Conservation (phyloP, 2,113 vertebrate genomes). For the Takifugu flavidus region DNA sequence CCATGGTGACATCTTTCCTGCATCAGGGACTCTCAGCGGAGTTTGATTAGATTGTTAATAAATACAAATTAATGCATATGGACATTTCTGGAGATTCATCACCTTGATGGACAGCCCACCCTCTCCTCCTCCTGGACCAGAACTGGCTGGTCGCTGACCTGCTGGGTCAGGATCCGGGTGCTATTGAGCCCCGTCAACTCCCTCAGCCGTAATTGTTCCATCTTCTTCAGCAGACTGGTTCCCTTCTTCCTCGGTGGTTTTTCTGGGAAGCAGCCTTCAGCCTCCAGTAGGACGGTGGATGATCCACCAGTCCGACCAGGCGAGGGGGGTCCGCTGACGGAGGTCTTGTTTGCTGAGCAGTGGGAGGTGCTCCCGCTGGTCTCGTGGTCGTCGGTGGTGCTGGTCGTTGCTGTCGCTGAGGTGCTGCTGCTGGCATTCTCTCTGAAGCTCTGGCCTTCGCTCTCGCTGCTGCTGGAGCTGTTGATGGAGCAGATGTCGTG, state of each 20-base stretch:
- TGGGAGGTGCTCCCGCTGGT: constrained; percentile 72
- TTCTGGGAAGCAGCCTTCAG: constrained; percentile 46
- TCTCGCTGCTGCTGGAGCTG: constrained; percentile 81
- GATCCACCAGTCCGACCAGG: constrained; percentile 38
- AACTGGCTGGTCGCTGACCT: constrained; percentile 68
- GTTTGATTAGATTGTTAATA: no score
- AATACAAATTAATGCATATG: no score
- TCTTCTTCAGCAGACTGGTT: constrained; percentile 79
- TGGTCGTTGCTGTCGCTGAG: not conserved
- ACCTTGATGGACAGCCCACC: constrained; percentile 32
- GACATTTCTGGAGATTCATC: not conserved
- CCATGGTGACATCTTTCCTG: no score
- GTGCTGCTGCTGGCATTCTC: constrained; percentile 1
- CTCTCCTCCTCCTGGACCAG: constrained; percentile 74
- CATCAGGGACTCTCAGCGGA: no score
- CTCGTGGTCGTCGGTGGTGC: constrained; percentile 63
- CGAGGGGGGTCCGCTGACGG: constrained; percentile 70
- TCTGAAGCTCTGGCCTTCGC: constrained; percentile 54
- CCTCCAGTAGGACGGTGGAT: constrained; percentile 26
- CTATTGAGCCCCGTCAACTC: constrained; percentile 47
- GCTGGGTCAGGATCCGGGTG: constrained; percentile 33
- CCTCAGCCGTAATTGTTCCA: constrained; percentile 81
- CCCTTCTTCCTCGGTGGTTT: constrained; percentile 75
- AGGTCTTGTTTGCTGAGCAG: constrained; percentile 69
- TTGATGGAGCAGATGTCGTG: constrained; percentile 75